Evolutionary conservation across 2,113 vertebrate species (phyloP), one percentile per base, ranked within the genome.

Genomic region (Pseudorectes ferrugineus): DNA sequence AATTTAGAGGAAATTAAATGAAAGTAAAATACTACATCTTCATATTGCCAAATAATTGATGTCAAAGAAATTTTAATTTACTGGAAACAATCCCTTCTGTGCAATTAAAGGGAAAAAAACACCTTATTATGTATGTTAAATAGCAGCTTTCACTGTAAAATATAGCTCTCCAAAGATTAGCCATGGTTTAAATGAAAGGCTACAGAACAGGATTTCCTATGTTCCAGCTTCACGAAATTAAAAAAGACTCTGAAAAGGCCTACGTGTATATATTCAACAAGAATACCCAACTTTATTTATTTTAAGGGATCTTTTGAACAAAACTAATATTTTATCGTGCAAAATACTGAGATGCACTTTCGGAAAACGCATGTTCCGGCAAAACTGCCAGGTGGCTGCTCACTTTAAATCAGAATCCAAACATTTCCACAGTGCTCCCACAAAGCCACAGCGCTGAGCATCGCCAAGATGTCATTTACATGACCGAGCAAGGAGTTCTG

Each of bases 1-100:
- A 96, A 96, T 95, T 95, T 89, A 97, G 82, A 94, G 54, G 6
- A 96, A 97, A 96, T 95, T 86, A 96, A 96, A 74, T 71, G 48
- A 38, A 97, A 73, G 83, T 88, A 95, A 97, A 97, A 80, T 63
- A 85, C 72, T 87, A 95, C 51, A 75, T 84, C 85, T 91, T 92
- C 54, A 94, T 83, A 93, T 82, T 91, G 70, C 55, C 85, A 95
- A 96, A 73, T 95, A 96, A 95, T 94, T 88, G 29, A 66, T 92
- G 62, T 93, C 77, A 95, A 94, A 94, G 87, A 93, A 93, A 90
- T 92, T 84, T 87, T 81, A 77, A 95, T 94, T 89, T 93, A 72
- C 54, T 92, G 75, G 94, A 91, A 97, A 85, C 42, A 86, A 89
- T 93, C 91, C 75, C 14, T 89, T 43, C 81, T 91, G 43, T 88